Conservation (phyloP, 2,888 invertebrate genomes). For the Tetragonula carbonaria region DNA sequence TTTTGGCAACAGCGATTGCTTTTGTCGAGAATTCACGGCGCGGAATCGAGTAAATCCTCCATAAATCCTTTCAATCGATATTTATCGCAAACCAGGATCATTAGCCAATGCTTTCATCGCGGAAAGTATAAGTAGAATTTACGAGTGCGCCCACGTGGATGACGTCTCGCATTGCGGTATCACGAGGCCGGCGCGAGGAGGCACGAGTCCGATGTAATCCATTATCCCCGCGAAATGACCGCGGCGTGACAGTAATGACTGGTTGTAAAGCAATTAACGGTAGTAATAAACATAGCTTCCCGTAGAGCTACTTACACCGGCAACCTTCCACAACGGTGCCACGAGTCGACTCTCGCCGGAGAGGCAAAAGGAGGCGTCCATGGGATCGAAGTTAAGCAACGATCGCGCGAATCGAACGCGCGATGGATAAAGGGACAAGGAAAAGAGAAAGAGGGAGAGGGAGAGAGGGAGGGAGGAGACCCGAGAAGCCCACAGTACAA, state of each 20-base stretch:
- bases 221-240: slow-evolving; percentile 77
- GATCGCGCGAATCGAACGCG: slow-evolving; percentile 12
- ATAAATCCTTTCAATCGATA: neutral
- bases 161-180: slow-evolving; percentile 46
- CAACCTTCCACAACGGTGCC: slow-evolving; percentile 12
- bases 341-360: slow-evolving; percentile 15
- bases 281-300: slow-evolving; percentile 72
- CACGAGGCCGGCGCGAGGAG: slow-evolving; percentile 15
- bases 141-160: slow-evolving; percentile 58
- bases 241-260: slow-evolving; percentile 74
- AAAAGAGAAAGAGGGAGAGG: neutral
- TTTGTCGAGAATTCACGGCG: neutral
- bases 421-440: slow-evolving; percentile 17
- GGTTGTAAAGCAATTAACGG: slow-evolving; percentile 77
- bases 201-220: slow-evolving; percentile 69
- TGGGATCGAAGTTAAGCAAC: slow-evolving; percentile 20
- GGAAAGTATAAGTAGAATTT: slow-evolving; percentile 41
- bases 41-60: neutral
- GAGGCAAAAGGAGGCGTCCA: neutral
- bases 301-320: slow-evolving; percentile 44
- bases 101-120: slow-evolving; percentile 36
- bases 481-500: neutral
- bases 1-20: neutral
- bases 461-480: neutral
- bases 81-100: slow-evolving; percentile 14